Conservation (phyloP, 1,140 invertebrate species). For the Drosophila sulfurigaster region DNA sequence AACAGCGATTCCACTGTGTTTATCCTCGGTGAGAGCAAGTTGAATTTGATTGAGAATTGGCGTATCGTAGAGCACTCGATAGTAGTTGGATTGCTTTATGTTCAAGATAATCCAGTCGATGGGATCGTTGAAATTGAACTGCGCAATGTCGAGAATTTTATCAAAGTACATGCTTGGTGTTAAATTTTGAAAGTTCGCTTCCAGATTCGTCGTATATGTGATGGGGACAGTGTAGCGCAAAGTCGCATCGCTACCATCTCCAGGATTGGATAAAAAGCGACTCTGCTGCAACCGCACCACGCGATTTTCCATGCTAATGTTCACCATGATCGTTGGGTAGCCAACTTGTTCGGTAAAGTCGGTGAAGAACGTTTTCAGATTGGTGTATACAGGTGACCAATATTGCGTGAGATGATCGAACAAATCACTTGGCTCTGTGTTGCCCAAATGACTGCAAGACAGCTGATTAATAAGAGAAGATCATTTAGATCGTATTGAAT, state of each 20-base stretch:
- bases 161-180: constrained; percentile 85
- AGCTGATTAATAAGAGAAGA: neutral
- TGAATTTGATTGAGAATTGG: constrained; percentile 86
- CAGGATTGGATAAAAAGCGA: constrained; percentile 86
- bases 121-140: constrained; percentile 50
- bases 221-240: constrained; percentile 88
- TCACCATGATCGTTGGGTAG: constrained; percentile 91
- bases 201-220: constrained; percentile 86
- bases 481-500: neutral
- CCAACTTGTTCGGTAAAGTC: constrained; percentile 97
- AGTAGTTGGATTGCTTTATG: constrained; percentile 86
- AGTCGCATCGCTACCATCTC: constrained; percentile 57
- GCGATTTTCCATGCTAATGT: constrained; percentile 14
- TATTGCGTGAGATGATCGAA: constrained; percentile 30
- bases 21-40: constrained; percentile 74
- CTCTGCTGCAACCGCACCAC: constrained; percentile 71
- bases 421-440: constrained; percentile 34
- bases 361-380: constrained; percentile 76
- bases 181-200: constrained; percentile 85
- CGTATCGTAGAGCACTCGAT: constrained; percentile 88
- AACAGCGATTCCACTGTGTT: constrained; percentile 86
- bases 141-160: constrained; percentile 78
- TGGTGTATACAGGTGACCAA: constrained; percentile 28
- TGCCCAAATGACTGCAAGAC: constrained; percentile 33
- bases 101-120: constrained; percentile 85